Evolutionary conservation across 2,113 vertebrate species (phyloP).

Genomic region (Camelus dromedarius): DNA sequence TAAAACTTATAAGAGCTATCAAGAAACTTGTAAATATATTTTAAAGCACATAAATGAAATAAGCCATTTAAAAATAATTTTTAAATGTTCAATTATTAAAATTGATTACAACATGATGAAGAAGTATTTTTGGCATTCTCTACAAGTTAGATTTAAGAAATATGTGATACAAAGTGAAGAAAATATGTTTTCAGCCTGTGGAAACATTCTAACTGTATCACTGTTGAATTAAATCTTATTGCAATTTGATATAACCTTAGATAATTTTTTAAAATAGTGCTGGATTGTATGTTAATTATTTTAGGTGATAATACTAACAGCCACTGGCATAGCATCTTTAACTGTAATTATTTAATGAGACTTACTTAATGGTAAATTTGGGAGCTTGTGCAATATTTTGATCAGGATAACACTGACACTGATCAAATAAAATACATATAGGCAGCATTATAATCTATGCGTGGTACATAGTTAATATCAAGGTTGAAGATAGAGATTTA

Average conservation of each 20-base stretch:
- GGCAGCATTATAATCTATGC: background rate
- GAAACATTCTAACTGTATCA: background rate
- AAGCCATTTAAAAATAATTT: background rate
- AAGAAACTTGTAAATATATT: slow-evolving; percentile 7
- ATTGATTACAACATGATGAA: slow-evolving; percentile 52
- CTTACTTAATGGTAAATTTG: background rate
- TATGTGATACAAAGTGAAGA: background rate
- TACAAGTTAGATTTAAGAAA: background rate
- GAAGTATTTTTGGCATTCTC: background rate
- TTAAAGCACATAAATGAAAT: slow-evolving; percentile 50
- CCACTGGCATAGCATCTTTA: background rate
- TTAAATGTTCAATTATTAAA: slow-evolving; percentile 56
- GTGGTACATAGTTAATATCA: background rate
- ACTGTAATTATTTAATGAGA: slow-evolving; percentile 11
- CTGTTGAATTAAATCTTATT: background rate
- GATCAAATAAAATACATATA: background rate
- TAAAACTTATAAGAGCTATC: slow-evolving; percentile 64
- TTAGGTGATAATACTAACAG: background rate
- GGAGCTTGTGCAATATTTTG: background rate
- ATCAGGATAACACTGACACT: background rate
- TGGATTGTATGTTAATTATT: background rate
- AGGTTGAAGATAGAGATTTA: background rate
- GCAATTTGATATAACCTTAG: background rate
- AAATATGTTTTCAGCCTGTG: background rate
- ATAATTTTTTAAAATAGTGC: background rate